Conservation (phyloP, 2,888 invertebrate species). For the Drosophila paranaensis region DNA sequence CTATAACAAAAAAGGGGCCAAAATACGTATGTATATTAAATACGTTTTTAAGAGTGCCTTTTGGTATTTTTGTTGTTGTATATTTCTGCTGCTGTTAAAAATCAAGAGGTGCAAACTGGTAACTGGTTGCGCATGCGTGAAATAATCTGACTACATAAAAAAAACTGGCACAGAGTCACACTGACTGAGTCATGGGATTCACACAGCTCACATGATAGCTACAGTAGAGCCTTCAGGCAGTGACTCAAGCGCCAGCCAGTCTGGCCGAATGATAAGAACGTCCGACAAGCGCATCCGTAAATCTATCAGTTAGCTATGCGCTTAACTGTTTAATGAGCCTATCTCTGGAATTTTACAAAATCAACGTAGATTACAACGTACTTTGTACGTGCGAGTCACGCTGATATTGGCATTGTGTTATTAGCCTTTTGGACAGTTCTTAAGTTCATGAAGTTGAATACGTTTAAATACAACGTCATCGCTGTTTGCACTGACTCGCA, state of each 20-base stretch:
- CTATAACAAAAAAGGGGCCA: slow-evolving; percentile 15
- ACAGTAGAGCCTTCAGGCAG: not conserved
- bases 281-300: slow-evolving; percentile 23
- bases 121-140: slow-evolving; percentile 63
- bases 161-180: slow-evolving; percentile 29
- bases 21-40: slow-evolving; percentile 8
- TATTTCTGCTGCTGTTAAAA: slow-evolving; percentile 7
- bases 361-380: slow-evolving; percentile 15
- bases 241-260: slow-evolving; percentile 39
- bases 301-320: slow-evolving; percentile 40
- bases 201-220: slow-evolving; percentile 28
- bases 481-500: slow-evolving; percentile 44
- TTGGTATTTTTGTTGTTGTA: slow-evolving; percentile 2
- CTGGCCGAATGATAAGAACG: slow-evolving; percentile 23
- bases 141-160: slow-evolving; percentile 18
- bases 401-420: slow-evolving; percentile 30
- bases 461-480: slow-evolving; percentile 47
- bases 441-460: slow-evolving; percentile 32
- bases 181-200: slow-evolving; percentile 29
- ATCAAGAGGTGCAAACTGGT: slow-evolving; percentile 44
- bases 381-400: slow-evolving; percentile 29
- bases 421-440: slow-evolving; percentile 41
- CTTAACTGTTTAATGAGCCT: slow-evolving; percentile 24
- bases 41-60: slow-evolving; percentile 7
- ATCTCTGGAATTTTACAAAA: slow-evolving; percentile 47